Base-by-base conservation (phyloP, 2,888 invertebrate genomes). In the Thereva unica region DNA sequence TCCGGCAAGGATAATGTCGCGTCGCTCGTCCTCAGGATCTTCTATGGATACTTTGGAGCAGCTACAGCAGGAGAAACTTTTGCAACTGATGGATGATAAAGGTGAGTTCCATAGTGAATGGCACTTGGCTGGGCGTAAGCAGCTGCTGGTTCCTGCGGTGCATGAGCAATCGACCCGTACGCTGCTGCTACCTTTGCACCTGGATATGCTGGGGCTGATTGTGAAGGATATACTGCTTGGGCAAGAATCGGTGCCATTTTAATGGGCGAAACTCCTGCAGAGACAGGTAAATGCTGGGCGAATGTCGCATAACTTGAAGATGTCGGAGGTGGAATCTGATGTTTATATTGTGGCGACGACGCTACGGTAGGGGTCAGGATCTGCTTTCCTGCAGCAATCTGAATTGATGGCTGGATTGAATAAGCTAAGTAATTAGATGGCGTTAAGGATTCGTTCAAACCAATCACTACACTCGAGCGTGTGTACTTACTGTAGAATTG, bases 401-500 rank as follows among this genome's bases (percentile, higher is more conserved):
- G 66, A 52, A 68, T 52, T 5, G 69, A 67, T 44, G 69, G 69
- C 50, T 69, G 64, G 34, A 67, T 67, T 4, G 69, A 67, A 47
- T 67, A 69, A 7, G 44, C 69, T 69, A 23, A n/a, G 57, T 50
- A 38, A 55, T 3, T 8, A 35, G 12, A 23, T 4, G 4, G 4
- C 4, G 35, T 54, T 10, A 47, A 6, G 10, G 47, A 47, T 10
- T 10, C 12, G n/a, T 6, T 47, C 5, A 49, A 49, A 10, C 40
- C n/a, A 52, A 10, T 52, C 23, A 23, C 1, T 2, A 23, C 2
- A 23, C 23, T 23, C 23, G 23, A 23, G 23, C 23, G 23, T 23
- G 23, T 23, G 38, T n/a, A 41, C 3, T 42, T 42, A n/a, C 37
- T 59, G 59, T 10, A 49, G 37, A 4, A 49, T 8, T 4, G 59